phyloP scores from a whole-genome alignment of 2,888 invertebrate species.

The Tromatobia lineatoria region DNA sequence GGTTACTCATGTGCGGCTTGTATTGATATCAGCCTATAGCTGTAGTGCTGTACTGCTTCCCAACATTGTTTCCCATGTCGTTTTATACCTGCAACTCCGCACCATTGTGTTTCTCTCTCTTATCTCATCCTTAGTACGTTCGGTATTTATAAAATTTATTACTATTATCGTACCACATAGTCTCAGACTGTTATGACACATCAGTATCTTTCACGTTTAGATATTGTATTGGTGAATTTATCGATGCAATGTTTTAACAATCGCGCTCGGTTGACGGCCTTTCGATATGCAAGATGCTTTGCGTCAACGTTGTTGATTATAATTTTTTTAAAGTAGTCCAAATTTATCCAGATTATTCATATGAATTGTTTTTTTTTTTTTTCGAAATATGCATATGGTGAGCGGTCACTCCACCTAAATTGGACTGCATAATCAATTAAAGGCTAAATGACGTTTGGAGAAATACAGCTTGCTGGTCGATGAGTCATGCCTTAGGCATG shows the following conservation, averaged over 20 bases:
- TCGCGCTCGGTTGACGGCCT: slow-evolving; percentile 10
- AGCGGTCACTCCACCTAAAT: background rate
- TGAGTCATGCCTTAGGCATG: background rate
- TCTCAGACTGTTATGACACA: slow-evolving; percentile 36
- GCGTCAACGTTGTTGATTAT: background rate
- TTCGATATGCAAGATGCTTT: background rate
- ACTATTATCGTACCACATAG: slow-evolving; percentile 58
- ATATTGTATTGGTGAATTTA: slow-evolving; percentile 55
- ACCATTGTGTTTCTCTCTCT: slow-evolving; percentile 29
- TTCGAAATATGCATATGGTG: background rate
- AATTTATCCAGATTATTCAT: background rate
- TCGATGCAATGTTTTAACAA: slow-evolving; percentile 52
- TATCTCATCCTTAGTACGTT: slow-evolving; percentile 25
- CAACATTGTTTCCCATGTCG: slow-evolving; percentile 5
- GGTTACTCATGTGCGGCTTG: background rate
- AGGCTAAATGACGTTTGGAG: background rate
- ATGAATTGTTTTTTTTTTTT: background rate
- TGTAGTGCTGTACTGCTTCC: slow-evolving; percentile 36
- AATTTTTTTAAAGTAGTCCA: background rate
- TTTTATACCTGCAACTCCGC: slow-evolving; percentile 42
- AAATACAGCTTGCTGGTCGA: background rate
- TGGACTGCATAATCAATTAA: background rate
- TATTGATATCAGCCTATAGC: slow-evolving; percentile 4
- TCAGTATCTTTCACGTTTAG: slow-evolving; percentile 18
- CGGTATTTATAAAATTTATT: slow-evolving; percentile 59